phyloP scores from a whole-genome alignment of 1,140 invertebrate species.

The Drosophila grimshawi region DNA sequence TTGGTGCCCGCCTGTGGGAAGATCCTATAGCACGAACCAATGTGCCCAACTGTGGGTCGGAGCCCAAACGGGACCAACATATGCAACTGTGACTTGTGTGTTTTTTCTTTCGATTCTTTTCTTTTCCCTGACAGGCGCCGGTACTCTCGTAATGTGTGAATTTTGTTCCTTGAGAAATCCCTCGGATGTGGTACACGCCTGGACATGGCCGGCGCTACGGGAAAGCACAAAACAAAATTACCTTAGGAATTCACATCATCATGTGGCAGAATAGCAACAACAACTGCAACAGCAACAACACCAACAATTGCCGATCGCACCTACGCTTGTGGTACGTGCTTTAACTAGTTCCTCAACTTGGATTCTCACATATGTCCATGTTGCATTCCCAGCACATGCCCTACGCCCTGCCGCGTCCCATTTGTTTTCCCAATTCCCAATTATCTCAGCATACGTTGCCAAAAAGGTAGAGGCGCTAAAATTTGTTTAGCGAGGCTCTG shows the following conservation, averaged over 20 bases:
- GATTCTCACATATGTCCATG: conserved; percentile 37
- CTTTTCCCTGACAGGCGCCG: conserved; percentile 54
- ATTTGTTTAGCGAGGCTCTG: conserved; percentile 52
- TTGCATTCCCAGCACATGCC: conserved; percentile 24
- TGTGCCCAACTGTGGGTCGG: background rate
- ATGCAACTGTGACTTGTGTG: conserved; percentile 75
- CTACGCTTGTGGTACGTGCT: conserved; percentile 71
- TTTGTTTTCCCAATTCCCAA: conserved; percentile 71
- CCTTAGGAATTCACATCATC: conserved; percentile 50
- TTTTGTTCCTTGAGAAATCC: conserved; percentile 67
- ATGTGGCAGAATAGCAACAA: conserved; percentile 55
- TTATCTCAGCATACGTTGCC: conserved; percentile 39
- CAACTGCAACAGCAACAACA: conserved; percentile 24
- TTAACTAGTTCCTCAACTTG: background rate
- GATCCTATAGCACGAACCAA: conserved; percentile 47
- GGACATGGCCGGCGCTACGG: conserved; percentile 71
- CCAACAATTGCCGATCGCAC: conserved; percentile 42
- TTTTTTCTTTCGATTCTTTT: conserved; percentile 44
- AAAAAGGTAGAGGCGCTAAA: conserved; percentile 64
- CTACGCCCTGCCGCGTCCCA: conserved; percentile 29
- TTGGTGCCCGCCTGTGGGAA: conserved; percentile 45
- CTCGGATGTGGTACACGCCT: conserved; percentile 59
- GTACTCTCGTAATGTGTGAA: conserved; percentile 49
- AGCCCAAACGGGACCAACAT: conserved; percentile 47
- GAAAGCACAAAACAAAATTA: conserved; percentile 62